Evolutionary conservation across 2,888 invertebrate species (phyloP).

Genomic region (Hartigia nigra): DNA sequence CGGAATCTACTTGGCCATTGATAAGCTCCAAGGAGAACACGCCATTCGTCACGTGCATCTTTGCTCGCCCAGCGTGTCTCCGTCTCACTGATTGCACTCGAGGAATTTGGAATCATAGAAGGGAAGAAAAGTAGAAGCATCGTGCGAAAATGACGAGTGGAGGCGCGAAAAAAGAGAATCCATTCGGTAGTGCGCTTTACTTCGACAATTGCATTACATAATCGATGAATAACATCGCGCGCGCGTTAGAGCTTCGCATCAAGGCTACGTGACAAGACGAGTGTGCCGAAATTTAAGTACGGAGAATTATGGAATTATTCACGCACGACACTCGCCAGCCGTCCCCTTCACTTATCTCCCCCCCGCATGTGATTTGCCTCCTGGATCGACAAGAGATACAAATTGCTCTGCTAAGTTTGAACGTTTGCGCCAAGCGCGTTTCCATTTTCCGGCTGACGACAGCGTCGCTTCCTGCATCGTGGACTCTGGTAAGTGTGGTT

Average conservation of each 20-base stretch:
- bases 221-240: neutral
- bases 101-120: neutral
- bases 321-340: neutral
- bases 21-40: too few relatives aligned
- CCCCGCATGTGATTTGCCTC: neutral
- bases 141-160: neutral
- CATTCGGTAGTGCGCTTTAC: neutral
- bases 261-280: neutral
- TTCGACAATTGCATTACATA: neutral
- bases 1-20: neutral
- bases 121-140: neutral
- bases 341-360: neutral
- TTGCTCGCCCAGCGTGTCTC: too few relatives aligned
- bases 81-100: neutral
- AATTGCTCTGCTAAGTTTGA: neutral
- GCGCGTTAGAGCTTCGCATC: neutral
- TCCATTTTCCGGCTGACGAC: neutral
- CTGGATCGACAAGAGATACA: neutral
- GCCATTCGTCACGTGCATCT: too few relatives aligned
- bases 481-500: neutral
- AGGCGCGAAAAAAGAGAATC: neutral
- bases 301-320: neutral
- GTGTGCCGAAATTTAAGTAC: neutral
- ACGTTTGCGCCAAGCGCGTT: neutral
- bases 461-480: neutral